A percentile compares a stretch with the other conserved stretches of the same genome.
Evolutionary conservation across 2,888 invertebrate genomes (phyloP).

Genomic region (Euplagia quadripunctaria): DNA sequence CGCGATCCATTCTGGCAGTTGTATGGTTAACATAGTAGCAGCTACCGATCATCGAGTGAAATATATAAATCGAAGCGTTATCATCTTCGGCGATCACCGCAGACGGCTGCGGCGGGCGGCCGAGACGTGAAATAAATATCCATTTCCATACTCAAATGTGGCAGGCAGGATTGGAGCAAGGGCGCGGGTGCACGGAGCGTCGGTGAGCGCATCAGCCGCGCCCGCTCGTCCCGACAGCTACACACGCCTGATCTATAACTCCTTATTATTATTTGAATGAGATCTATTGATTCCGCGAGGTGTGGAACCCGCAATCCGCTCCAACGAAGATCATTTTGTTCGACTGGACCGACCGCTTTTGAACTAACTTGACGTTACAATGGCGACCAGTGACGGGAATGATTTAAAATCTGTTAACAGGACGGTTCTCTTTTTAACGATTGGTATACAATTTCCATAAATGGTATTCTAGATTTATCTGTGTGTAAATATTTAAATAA

Average conservation of each 20-base stretch:
- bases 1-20: slow-evolving; percentile 70
- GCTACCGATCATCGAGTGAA: slow-evolving; percentile 84
- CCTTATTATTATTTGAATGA: slow-evolving; percentile 87
- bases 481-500: slow-evolving; percentile 75
- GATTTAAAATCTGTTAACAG: slow-evolving; percentile 88
- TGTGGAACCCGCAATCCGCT: slow-evolving; percentile 83
- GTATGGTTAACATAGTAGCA: slow-evolving; percentile 76
- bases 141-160: slow-evolving; percentile 84
- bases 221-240: slow-evolving; percentile 60
- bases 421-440: slow-evolving; percentile 87
- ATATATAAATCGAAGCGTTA: slow-evolving; percentile 86
- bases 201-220: slow-evolving; percentile 60
- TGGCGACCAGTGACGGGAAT: slow-evolving; percentile 84
- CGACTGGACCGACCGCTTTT: slow-evolving; percentile 84
- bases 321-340: slow-evolving; percentile 85
- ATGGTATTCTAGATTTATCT: slow-evolving; percentile 83
- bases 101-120: slow-evolving; percentile 69
- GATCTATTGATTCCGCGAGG: slow-evolving; percentile 85
- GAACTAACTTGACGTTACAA: slow-evolving; percentile 87
- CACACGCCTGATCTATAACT: slow-evolving; percentile 83
- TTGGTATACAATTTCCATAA: slow-evolving; percentile 87
- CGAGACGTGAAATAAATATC: slow-evolving; percentile 83
- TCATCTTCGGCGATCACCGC: slow-evolving; percentile 83
- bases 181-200: slow-evolving; percentile 63
- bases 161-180: slow-evolving; percentile 63